Percentiles rank a stretch among this genome's conserved stretches.
Conservation (phyloP, 2,113 vertebrate species). For the Coptodon bakossiorum region DNA sequence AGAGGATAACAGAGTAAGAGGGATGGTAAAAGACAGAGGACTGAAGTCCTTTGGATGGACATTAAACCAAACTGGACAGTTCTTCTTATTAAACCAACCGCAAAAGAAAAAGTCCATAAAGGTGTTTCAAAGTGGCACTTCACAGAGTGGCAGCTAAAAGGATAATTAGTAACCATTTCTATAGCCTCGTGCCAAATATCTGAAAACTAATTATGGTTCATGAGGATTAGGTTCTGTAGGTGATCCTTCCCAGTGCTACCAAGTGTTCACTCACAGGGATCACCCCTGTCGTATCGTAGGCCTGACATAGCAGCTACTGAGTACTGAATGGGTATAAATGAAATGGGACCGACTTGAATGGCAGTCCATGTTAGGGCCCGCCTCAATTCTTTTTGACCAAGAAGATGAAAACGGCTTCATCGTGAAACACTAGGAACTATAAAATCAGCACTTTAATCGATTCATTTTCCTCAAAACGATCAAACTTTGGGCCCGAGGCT, state of each 20-base stretch:
- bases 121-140: not conserved
- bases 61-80: not conserved
- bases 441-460: not conserved
- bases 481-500: not conserved
- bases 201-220: accelerated
- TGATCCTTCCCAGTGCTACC: not conserved
- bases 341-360: not conserved
- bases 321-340: not conserved
- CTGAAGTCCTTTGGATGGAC: not conserved
- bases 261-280: not conserved
- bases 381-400: not conserved
- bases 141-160: not conserved
- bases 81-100: not conserved
- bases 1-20: not conserved
- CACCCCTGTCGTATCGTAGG: accelerated
- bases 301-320: not conserved
- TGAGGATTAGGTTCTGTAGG: not conserved
- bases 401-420: not conserved
- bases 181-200: not conserved
- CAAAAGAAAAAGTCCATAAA: not conserved
- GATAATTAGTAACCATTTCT: not conserved
- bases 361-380: not conserved
- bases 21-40: not conserved
- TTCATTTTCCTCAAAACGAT: not conserved
- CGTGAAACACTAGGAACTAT: not conserved